These are phyloP conservation scores for Volucella inanis DNA, from an alignment of 2,888 invertebrate species.

Conservation along the genomic window DNA sequence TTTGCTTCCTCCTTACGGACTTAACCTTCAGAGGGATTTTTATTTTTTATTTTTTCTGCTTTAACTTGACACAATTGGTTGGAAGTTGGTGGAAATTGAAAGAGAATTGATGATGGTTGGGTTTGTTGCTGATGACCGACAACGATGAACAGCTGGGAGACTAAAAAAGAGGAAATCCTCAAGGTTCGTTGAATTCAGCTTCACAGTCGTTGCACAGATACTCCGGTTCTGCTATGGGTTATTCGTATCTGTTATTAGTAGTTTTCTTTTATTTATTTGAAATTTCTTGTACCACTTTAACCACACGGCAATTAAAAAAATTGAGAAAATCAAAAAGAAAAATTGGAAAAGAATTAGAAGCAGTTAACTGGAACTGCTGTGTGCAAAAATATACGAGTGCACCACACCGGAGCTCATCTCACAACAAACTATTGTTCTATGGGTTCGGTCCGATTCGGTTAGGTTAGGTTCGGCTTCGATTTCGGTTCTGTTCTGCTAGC, in stretches of 20 bases:
- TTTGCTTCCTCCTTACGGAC: conserved; percentile 52
- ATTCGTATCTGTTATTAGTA: no score
- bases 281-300: no score
- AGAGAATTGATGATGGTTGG: not conserved
- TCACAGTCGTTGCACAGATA: no score
- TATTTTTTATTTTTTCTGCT: conserved; percentile 28
- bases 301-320: not conserved
- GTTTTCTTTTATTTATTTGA: no score
- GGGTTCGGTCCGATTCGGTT: not conserved
- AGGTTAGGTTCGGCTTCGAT: no score
- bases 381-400: conserved; percentile 7
- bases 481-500: conserved; percentile 60
- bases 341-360: no score
- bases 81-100: conserved; percentile 4
- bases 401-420: conserved; percentile 66
- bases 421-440: conserved; percentile 44
- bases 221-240: no score
- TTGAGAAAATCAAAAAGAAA: not conserved
- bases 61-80: conserved; percentile 53
- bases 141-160: not conserved
- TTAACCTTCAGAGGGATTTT: conserved; percentile 62
- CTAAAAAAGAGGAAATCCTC: not conserved
- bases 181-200: no score
- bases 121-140: conserved; percentile 1
- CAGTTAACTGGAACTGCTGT: conserved; percentile 1